Evolutionary conservation across 2,888 invertebrate species (phyloP).

Genomic region (Polyploca ridens): DNA sequence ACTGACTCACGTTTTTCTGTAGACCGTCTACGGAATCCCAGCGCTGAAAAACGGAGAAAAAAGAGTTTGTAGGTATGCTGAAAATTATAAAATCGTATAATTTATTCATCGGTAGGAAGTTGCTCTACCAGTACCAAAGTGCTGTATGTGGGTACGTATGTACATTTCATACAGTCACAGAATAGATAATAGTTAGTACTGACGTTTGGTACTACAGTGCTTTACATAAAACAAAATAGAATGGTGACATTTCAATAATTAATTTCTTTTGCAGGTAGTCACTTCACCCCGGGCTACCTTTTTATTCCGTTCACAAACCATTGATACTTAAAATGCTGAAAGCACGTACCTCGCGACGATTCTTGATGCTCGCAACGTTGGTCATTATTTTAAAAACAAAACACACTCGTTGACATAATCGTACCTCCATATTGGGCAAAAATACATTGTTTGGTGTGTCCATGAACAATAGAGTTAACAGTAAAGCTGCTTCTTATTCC

Average conservation of each 20-base stretch:
- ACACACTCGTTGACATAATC: constrained; percentile 81
- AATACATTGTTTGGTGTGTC: constrained; percentile 79
- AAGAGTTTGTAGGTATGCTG: no score
- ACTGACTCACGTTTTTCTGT: no score
- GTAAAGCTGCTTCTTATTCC: constrained; percentile 82
- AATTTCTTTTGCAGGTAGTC: no score
- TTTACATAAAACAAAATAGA: no score
- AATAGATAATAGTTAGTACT: no score
- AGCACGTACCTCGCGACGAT: constrained; percentile 53
- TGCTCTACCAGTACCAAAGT: no score
- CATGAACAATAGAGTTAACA: constrained; percentile 80
- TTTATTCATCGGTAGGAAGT: no score
- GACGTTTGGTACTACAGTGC: no score
- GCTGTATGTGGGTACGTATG: no score
- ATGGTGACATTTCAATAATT: no score
- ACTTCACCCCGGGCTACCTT: not conserved
- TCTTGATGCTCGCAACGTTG: constrained; percentile 59
- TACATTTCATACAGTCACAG: no score
- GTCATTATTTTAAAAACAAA: constrained; percentile 76
- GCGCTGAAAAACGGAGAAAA: not conserved
- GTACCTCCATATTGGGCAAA: constrained; percentile 78
- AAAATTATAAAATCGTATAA: no score
- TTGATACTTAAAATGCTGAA: constrained; percentile 58
- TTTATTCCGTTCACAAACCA: constrained; percentile 31
- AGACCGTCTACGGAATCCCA: not conserved